These are phyloP conservation scores for Orchestes rusci DNA, from an alignment of 2,888 invertebrate species.

Conservation along the genomic window DNA sequence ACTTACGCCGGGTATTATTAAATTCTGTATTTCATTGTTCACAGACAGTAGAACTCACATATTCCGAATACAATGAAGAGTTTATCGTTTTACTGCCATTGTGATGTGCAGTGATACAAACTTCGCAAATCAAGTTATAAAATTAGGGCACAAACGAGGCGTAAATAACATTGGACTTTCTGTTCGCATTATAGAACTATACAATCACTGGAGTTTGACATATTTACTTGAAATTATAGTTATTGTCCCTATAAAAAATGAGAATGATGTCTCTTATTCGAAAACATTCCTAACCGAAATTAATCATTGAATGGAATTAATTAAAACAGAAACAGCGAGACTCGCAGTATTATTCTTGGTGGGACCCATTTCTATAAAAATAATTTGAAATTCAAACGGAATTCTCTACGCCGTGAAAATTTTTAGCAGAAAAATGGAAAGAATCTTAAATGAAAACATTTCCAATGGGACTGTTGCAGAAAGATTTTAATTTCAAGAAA, in stretches of 20 bases:
- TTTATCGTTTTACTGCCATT: slow-evolving; percentile 5
- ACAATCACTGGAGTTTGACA: no score
- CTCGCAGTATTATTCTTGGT: slow-evolving; percentile 7
- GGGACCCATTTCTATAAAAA: slow-evolving; percentile 8
- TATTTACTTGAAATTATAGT: no score
- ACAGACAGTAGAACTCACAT: slow-evolving; percentile 10
- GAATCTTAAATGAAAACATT: slow-evolving; percentile 18
- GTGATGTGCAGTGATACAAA: slow-evolving; percentile 6
- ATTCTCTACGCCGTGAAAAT: slow-evolving; percentile 7
- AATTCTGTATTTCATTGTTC: slow-evolving; percentile 11
- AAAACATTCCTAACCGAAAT: no score
- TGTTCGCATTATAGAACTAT: no score
- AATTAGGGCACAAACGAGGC: no score
- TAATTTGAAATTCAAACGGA: slow-evolving; percentile 12
- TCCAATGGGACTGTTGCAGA: slow-evolving; percentile 17
- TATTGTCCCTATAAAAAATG: no score
- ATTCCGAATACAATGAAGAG: slow-evolving; percentile 10
- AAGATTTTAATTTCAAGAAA: slow-evolving; percentile 14
- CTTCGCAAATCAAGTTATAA: slow-evolving; percentile 5
- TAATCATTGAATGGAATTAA: no score
- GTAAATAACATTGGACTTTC: no score
- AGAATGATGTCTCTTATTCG: no score
- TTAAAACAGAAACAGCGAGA: slow-evolving; percentile 4
- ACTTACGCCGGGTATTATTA: slow-evolving; percentile 10
- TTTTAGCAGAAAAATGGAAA: slow-evolving; percentile 12